phyloP scores from a whole-genome alignment of 2,113 vertebrate genomes.

The Erpornis zantholeuca region DNA sequence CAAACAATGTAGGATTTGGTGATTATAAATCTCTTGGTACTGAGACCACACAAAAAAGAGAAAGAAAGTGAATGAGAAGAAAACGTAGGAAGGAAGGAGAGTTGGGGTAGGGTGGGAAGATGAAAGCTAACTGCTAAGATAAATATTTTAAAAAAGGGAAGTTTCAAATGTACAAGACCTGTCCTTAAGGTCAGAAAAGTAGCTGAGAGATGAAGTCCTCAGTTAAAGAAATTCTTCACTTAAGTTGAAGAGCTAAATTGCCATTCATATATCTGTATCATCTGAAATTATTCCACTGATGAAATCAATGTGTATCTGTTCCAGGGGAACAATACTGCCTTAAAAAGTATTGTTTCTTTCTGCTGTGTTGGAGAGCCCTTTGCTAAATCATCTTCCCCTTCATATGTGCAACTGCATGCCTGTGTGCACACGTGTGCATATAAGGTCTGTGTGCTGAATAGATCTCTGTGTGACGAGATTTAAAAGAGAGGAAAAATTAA shows the following conservation, averaged over 20 bases:
- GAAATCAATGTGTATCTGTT: slow-evolving; percentile 39
- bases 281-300: slow-evolving; percentile 72
- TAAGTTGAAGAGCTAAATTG: slow-evolving; percentile 68
- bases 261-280: slow-evolving; percentile 61
- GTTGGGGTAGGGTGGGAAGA: not conserved
- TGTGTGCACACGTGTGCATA: rapidly evolving
- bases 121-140: slow-evolving; percentile 37
- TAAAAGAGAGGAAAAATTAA: not conserved
- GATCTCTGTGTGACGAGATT: not conserved
- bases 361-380: slow-evolving; percentile 33
- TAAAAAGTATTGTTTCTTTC: slow-evolving; percentile 50
- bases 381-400: not conserved
- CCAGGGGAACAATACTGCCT: slow-evolving; percentile 35
- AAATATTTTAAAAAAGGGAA: slow-evolving; percentile 32
- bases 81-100: not conserved
- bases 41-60: slow-evolving; percentile 27
- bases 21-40: slow-evolving; percentile 41
- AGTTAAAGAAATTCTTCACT: slow-evolving; percentile 44
- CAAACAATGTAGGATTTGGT: slow-evolving; percentile 38
- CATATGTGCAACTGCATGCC: not conserved
- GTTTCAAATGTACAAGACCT: not conserved
- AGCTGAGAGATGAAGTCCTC: slow-evolving; percentile 39
- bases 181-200: slow-evolving; percentile 16
- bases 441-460: not conserved
- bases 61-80: not conserved